Base-by-base conservation (phyloP, 2,888 invertebrate genomes). In the Mythimna loreyi region DNA sequence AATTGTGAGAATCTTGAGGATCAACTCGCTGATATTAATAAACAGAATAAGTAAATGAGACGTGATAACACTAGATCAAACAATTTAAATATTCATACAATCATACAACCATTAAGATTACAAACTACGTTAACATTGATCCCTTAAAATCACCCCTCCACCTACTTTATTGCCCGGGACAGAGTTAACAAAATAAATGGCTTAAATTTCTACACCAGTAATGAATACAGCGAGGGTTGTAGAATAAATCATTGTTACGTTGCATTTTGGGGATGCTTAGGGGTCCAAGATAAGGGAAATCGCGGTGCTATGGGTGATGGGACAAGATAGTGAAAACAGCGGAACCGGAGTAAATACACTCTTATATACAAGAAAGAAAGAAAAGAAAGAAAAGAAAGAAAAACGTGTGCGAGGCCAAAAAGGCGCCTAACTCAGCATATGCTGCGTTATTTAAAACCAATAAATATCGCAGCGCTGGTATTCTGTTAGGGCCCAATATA, bases 181-280 rank as follows among this genome's bases (percentile, higher is more conserved):
- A 91, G 90, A 93, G 93, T 92, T 95, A 95, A 96, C 95, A 94
- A 94, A 95, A 96, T 96, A 95, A 95, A 96, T 96, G 94, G 94
- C 94, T 95, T 92, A 95, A 95, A 95, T 95, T 94, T 96, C 95
- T 95, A 94, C 95, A 95, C 95, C 94, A 91, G 92, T 94, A 95
- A 95, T 96, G 95, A 96, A 95, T 95, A 94, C 93, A 91, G 90
- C 91, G 91, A 94, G 94, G 94, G 94, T 92, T 91, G 88, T 84
- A 87, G 85, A 89, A 93, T 95, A 95, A 95, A 95, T 95, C 94
- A 95, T 92, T 93, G 94, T 92, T 93, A 91, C 91, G 89, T 94
- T 94, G 94, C 94, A 93, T 92, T 94, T 95, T 86, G 88, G 91
- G 87, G 90, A 88, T 89, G 88, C 82, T 86, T 45, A 19, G 23